phyloP scores from a whole-genome alignment of 2,797 vertebrate species.

The Erithacus rubecula region DNA sequence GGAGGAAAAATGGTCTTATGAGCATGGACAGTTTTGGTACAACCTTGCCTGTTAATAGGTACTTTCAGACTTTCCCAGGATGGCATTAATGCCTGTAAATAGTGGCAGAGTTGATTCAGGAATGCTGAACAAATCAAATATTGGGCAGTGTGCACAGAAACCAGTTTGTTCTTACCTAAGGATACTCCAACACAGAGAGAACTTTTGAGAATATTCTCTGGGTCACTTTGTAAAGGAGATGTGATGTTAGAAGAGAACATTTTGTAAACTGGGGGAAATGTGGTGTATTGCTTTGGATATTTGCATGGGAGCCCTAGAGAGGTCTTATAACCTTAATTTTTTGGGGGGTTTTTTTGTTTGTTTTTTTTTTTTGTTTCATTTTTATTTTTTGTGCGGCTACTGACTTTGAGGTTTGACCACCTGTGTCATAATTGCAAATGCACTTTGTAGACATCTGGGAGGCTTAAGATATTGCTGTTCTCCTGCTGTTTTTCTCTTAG shows the following conservation, averaged over 20 bases:
- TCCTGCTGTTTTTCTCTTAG: background rate
- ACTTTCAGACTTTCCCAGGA: background rate
- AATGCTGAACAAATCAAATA: background rate
- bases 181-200: background rate
- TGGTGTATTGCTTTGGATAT: background rate
- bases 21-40: background rate
- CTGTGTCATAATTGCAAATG: background rate
- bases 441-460: background rate
- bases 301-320: background rate
- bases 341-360: too few species aligned
- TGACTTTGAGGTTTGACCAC: background rate
- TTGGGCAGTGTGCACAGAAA: background rate
- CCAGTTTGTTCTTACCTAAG: background rate
- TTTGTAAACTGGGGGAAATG: background rate
- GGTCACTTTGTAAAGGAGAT: background rate
- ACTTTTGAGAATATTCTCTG: background rate
- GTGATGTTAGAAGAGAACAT: background rate
- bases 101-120: background rate
- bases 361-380: too few species aligned
- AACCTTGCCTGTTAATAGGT: background rate
- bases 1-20: background rate
- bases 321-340: background rate
- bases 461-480: background rate
- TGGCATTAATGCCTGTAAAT: fast-evolving
- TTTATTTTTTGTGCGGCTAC: background rate